These are phyloP conservation scores for Palythoa grandiflora DNA, from an alignment of 92 coral and sea anemone species.

Conservation along the genomic window DNA sequence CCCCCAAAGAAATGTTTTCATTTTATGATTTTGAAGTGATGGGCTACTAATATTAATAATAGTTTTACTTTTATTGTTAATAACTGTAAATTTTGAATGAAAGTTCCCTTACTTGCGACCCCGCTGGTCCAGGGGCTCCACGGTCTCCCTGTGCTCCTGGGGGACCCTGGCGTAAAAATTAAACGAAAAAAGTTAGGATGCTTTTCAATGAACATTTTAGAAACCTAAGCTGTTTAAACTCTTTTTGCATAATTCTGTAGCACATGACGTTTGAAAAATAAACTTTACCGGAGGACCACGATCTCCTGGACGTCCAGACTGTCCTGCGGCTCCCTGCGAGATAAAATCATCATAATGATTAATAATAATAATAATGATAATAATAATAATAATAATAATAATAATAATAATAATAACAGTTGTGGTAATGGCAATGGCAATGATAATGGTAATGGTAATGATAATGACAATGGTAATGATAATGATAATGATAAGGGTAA, in stretches of 20 bases:
- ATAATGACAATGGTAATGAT: no score
- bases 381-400: no score
- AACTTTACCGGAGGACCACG: slow-evolving; percentile 70
- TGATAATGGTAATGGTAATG: no score
- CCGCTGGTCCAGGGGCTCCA: slow-evolving; percentile 98
- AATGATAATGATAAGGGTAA: no score
- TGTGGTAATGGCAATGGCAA: no score
- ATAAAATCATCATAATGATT: neutral
- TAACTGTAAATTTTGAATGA: neutral
- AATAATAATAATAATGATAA: no score
- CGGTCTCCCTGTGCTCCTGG: slow-evolving; percentile 94
- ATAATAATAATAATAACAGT: no score
- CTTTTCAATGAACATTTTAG: neutral
- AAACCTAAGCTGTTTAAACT: neutral
- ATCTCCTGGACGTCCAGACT: slow-evolving; percentile 87
- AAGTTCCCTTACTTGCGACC: slow-evolving; percentile 73
- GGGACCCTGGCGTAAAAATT: slow-evolving; percentile 70
- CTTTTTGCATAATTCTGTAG: no score
- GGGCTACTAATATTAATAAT: no score
- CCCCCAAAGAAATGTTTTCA: no score
- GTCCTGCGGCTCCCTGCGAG: slow-evolving; percentile 83
- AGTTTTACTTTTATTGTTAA: neutral
- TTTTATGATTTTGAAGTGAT: no score
- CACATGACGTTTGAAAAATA: neutral
- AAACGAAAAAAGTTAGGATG: neutral